A percentile compares a stretch with the other conserved stretches of the same genome.
Evolutionary conservation across 2,888 invertebrate genomes (phyloP).

Genomic region (Allacma fusca): DNA sequence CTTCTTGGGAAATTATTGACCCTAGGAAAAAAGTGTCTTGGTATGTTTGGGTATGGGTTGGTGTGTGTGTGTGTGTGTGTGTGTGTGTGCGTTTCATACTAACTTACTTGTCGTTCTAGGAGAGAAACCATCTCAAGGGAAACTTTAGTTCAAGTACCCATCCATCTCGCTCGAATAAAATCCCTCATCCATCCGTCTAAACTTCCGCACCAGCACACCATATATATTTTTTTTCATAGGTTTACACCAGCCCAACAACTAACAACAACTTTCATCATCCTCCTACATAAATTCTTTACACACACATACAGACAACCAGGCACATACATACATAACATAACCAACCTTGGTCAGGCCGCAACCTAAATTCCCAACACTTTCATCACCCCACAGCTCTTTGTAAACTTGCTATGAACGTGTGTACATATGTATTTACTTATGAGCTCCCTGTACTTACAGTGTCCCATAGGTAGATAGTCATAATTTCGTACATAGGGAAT

Average conservation of each 20-base stretch:
- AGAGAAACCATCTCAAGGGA: slow-evolving; percentile 29
- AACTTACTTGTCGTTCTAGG: background rate
- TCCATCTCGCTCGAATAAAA: slow-evolving; percentile 41
- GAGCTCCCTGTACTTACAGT: too few species aligned
- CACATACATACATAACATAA: background rate
- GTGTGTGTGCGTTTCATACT: background rate
- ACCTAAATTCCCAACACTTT: too few species aligned
- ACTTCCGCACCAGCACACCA: slow-evolving; percentile 2
- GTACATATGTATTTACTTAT: too few species aligned
- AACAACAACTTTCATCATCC: background rate
- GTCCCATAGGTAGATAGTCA: too few species aligned
- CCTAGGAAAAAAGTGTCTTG: slow-evolving; percentile 36
- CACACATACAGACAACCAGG: background rate
- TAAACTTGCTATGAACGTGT: too few species aligned
- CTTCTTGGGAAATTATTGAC: slow-evolving; percentile 38
- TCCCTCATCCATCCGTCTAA: slow-evolving; percentile 34
- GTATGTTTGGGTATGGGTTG: background rate
- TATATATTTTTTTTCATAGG: slow-evolving; percentile 11
- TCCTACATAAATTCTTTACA: background rate
- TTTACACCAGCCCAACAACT: background rate
- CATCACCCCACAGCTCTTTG: too few species aligned
- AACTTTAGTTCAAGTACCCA: slow-evolving; percentile 43
- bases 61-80: background rate
- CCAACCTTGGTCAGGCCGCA: background rate
- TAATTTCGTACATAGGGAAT: too few species aligned